Percentiles rank a stretch among this genome's conserved stretches.
Conservation (phyloP, 1,140 invertebrate genomes). For the Rhynchophorus ferrugineus region DNA sequence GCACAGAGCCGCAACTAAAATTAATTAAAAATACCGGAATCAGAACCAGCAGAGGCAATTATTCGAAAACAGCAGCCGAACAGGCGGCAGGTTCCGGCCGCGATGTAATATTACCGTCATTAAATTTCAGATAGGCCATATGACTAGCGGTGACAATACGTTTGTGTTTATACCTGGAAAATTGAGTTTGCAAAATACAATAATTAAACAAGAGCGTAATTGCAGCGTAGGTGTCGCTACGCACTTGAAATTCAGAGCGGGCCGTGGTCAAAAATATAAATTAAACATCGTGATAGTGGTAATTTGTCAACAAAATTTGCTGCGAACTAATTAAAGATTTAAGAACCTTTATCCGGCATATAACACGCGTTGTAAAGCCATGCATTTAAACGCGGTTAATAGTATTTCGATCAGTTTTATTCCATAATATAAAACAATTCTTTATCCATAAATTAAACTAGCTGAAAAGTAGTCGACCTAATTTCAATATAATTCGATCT, state of each 20-base stretch:
- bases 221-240: neutral
- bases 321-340: neutral
- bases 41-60: too few species aligned
- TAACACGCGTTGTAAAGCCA: neutral
- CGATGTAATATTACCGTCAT: neutral
- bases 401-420: neutral
- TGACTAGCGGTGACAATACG: neutral
- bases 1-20: too few species aligned
- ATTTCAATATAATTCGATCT: too few species aligned
- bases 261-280: neutral
- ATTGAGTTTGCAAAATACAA: slow-evolving; percentile 5
- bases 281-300: slow-evolving; percentile 1
- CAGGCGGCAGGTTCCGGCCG: too few species aligned
- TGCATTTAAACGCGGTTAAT: neutral
- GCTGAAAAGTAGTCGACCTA: too few species aligned
- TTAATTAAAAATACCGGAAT: too few species aligned
- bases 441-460: neutral
- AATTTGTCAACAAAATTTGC: slow-evolving; percentile 1
- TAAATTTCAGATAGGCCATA: neutral
- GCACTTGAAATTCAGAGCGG: slow-evolving; percentile 4
- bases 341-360: neutral
- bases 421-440: neutral
- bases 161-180: slow-evolving; percentile 10
- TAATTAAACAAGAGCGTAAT: slow-evolving; percentile 4
- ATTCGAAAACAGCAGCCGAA: too few species aligned